A percentile compares a stretch with the other conserved stretches of the same genome.
These are phyloP conservation scores for Dipodomys stephensi DNA, from an alignment of 2,113 vertebrate genomes.

Conservation along the genomic window DNA sequence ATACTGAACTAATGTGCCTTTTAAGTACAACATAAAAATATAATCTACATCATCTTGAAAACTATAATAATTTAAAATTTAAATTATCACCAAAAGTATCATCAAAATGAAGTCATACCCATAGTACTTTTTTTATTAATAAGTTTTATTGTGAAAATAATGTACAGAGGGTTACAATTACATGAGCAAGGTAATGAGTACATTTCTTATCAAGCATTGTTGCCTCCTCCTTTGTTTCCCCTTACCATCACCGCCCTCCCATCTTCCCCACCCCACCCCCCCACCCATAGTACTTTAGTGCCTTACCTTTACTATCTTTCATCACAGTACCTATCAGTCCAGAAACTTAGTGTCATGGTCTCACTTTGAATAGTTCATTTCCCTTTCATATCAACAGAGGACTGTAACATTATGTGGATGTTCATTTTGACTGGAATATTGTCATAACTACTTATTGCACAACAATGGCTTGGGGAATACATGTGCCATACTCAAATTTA, in stretches of 20 bases:
- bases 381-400: slow-evolving; percentile 18
- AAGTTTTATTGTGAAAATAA: no score
- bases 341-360: background rate
- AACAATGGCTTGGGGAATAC: slow-evolving; percentile 35
- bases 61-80: background rate
- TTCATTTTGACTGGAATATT: slow-evolving; percentile 36
- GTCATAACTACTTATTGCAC: background rate
- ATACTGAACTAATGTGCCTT: background rate
- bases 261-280: no score
- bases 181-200: no score
- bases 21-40: slow-evolving; percentile 42
- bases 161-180: no score
- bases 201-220: no score
- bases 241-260: no score
- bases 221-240: no score
- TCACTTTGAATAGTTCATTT: background rate
- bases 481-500: background rate
- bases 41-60: background rate
- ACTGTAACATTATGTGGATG: background rate
- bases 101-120: background rate
- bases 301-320: background rate
- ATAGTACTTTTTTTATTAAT: background rate
- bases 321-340: background rate
- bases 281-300: background rate
- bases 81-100: slow-evolving; percentile 26